A percentile compares a stretch with the other conserved stretches of the same genome.
phyloP scores from a whole-genome alignment of 1,140 invertebrate species.

The Eueides isabella region DNA sequence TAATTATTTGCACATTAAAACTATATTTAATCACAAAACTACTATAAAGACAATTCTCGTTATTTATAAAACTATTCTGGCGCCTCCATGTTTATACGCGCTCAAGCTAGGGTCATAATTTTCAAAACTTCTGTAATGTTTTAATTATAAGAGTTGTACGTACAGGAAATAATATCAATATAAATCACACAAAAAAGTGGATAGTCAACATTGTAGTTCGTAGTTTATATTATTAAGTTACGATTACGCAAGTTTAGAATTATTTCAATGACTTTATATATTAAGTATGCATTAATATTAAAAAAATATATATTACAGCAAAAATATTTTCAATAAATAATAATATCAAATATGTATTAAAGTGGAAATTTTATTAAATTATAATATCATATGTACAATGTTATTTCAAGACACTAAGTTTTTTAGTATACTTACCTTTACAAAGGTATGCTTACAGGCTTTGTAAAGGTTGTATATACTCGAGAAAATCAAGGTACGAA shows the following conservation, averaged over 20 bases:
- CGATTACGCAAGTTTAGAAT: too few relatives aligned
- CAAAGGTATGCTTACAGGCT: conserved; percentile 25
- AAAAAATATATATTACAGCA: too few relatives aligned
- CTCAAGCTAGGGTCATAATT: conserved; percentile 21
- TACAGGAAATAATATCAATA: not conserved
- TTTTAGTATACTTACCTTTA: conserved; percentile 29
- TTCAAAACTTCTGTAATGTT: conserved; percentile 18
- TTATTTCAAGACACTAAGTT: not conserved
- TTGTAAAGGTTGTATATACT: conserved; percentile 26
- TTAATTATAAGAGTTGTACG: not conserved
- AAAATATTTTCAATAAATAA: not conserved
- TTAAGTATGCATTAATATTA: too few relatives aligned
- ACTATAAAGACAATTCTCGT: conserved; percentile 5
- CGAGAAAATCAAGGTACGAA: conserved; percentile 25
- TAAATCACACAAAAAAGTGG: not conserved
- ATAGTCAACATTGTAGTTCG: not conserved
- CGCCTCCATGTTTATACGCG: conserved; percentile 9
- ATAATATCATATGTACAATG: not conserved
- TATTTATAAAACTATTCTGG: conserved; percentile 18
- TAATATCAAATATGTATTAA: not conserved
- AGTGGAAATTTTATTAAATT: not conserved
- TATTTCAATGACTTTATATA: too few relatives aligned
- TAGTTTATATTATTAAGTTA: too few relatives aligned
- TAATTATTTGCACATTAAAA: not conserved
- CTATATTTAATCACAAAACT: not conserved